phyloP scores from a whole-genome alignment of 2,797 vertebrate species.

The Knipowitschia caucasica region DNA sequence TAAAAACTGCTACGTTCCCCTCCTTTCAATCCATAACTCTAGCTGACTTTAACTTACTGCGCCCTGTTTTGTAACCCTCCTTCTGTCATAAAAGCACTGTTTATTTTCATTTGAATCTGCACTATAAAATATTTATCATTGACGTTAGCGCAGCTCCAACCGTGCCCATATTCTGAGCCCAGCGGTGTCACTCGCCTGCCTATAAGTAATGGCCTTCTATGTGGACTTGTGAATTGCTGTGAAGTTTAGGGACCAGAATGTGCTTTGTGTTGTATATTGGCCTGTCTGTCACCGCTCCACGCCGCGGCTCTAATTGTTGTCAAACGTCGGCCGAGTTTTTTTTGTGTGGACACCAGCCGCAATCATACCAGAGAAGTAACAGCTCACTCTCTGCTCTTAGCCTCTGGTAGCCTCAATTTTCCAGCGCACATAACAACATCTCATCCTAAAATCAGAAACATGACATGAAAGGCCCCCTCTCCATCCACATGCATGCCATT shows the following conservation, averaged over 20 bases:
- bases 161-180: slow-evolving; percentile 9
- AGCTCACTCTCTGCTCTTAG: slow-evolving; percentile 52
- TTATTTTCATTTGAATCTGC: no score
- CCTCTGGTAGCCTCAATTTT: slow-evolving; percentile 67
- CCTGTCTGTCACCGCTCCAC: slow-evolving; percentile 61
- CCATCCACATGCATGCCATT: slow-evolving; percentile 62
- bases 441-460: slow-evolving; percentile 49
- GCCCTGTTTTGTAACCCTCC: background rate
- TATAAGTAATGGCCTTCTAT: slow-evolving; percentile 39
- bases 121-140: slow-evolving; percentile 16
- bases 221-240: slow-evolving; percentile 41
- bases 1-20: no score
- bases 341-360: slow-evolving; percentile 49
- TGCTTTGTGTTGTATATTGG: slow-evolving; percentile 46
- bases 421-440: slow-evolving; percentile 46
- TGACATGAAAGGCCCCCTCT: slow-evolving; percentile 73
- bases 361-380: slow-evolving; percentile 39
- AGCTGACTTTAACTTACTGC: no score
- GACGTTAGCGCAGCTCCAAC: slow-evolving; percentile 16
- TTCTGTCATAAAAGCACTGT: no score
- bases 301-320: slow-evolving; percentile 73
- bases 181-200: slow-evolving; percentile 30
- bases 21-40: no score
- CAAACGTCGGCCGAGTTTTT: slow-evolving; percentile 61
- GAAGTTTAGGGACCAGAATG: slow-evolving; percentile 36